phyloP scores from a whole-genome alignment of 2,113 vertebrate genomes.

The Campylomormyrus tamandua region DNA sequence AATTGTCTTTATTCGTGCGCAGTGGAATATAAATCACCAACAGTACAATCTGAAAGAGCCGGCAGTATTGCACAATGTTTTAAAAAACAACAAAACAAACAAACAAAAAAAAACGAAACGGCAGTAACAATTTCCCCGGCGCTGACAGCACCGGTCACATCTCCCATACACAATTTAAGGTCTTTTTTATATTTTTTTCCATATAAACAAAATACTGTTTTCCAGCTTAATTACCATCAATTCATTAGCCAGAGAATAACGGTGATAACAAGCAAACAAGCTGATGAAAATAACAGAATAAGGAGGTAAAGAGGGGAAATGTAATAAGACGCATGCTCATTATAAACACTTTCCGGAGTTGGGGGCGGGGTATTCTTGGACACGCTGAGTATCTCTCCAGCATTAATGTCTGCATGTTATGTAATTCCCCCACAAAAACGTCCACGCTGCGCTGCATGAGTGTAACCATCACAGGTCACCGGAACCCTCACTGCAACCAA shows the following conservation, averaged over 20 bases:
- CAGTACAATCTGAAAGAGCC: constrained; percentile 7
- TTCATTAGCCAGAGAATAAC: not conserved
- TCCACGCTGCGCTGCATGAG: not conserved
- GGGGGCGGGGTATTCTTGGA: not conserved
- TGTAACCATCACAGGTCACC: not conserved
- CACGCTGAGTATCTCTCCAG: not conserved
- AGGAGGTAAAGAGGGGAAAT: not conserved
- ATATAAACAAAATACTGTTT: not conserved
- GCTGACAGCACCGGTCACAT: not conserved
- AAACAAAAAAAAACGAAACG: no score
- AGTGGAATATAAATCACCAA: not conserved
- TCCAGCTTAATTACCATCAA: not conserved
- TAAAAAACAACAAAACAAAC: not conserved
- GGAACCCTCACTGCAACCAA: not conserved
- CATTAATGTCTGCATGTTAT: not conserved
- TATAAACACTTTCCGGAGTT: not conserved
- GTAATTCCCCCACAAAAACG: not conserved
- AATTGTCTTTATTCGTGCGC: constrained; percentile 12
- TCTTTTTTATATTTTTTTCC: not conserved
- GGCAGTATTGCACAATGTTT: not conserved
- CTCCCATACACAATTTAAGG: not conserved
- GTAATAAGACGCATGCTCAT: not conserved
- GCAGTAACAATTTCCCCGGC: not conserved
- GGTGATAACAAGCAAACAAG: not conserved
- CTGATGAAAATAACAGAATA: not conserved